Percentiles rank a stretch among this genome's conserved stretches.
phyloP scores from a whole-genome alignment of 2,888 invertebrate genomes.

The Hedya salicella region DNA sequence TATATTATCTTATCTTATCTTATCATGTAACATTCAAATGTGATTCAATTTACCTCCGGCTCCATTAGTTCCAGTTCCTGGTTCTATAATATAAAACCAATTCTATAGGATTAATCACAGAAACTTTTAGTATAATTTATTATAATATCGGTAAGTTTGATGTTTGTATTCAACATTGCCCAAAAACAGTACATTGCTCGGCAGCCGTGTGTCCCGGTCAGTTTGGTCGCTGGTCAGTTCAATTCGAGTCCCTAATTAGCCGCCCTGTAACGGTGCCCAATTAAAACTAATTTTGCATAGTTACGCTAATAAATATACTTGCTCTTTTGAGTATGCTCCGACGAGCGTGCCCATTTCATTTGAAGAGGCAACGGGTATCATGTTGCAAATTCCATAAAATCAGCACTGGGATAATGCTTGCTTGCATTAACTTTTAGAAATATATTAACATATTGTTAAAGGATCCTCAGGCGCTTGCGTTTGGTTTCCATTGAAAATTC shows the following conservation, averaged over 20 bases:
- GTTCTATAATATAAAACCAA: too few species aligned
- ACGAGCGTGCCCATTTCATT: conserved; percentile 36
- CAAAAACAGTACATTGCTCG: too few species aligned
- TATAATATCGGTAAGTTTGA: too few species aligned
- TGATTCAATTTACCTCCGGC: too few species aligned
- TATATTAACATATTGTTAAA: neutral
- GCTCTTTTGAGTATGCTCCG: conserved; percentile 53
- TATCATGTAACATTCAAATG: too few species aligned
- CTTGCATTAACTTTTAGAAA: neutral
- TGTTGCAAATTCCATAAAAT: conserved; percentile 1
- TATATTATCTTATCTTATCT: too few species aligned
- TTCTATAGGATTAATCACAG: too few species aligned
- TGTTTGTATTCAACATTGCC: too few species aligned
- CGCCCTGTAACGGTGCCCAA: conserved; percentile 69
- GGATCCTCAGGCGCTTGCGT: neutral
- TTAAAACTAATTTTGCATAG: conserved; percentile 76
- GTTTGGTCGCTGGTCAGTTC: conserved; percentile 67
- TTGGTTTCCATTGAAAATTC: neutral
- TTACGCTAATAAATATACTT: conserved; percentile 66
- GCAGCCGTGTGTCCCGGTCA: conserved; percentile 53
- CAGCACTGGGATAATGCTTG: conserved; percentile 2
- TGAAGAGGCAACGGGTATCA: conserved; percentile 19
- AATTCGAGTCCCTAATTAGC: conserved; percentile 77
- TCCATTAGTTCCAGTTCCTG: too few species aligned
- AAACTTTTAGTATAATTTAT: too few species aligned